Conservation (phyloP, 2,797 vertebrate genomes). For the Microctenopoma lineatum region DNA sequence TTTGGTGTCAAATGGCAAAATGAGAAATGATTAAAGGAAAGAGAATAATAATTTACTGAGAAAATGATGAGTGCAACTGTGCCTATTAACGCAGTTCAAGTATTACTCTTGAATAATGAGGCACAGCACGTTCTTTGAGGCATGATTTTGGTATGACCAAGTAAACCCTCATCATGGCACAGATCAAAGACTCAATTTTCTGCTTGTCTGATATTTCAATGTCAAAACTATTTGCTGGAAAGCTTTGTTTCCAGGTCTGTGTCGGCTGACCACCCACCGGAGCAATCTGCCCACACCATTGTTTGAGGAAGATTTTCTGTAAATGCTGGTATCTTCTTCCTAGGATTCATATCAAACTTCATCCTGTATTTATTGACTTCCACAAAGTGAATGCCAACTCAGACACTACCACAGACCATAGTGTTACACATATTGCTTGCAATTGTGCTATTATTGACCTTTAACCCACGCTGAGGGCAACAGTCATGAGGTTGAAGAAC, state of each 20-base stretch:
- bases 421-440: conserved; percentile 25
- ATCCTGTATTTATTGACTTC: conserved; percentile 37
- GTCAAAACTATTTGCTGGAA: conserved; percentile 57
- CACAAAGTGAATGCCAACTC: conserved; percentile 1
- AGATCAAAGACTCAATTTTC: conserved; percentile 69
- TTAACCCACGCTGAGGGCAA: conserved; percentile 32
- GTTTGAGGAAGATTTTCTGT: conserved; percentile 14
- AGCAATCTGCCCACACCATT: conserved; percentile 20
- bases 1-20: conserved; percentile 43
- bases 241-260: conserved; percentile 33
- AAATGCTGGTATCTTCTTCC: conserved; percentile 13
- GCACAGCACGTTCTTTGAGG: conserved; percentile 40
- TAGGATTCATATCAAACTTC: conserved; percentile 10
- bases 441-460: conserved; percentile 56
- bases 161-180: conserved; percentile 42
- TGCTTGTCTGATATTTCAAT: conserved; percentile 62
- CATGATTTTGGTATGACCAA: conserved; percentile 53
- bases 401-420: conserved; percentile 8
- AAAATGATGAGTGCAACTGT: conserved; percentile 54
- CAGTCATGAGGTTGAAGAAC: conserved; percentile 40
- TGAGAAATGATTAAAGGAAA: conserved; percentile 43
- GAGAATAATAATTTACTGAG: conserved; percentile 49
- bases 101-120: conserved; percentile 43
- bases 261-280: conserved; percentile 43
- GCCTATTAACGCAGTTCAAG: conserved; percentile 12